These are phyloP conservation scores for Drosophila ficusphila DNA, from an alignment of 1,140 invertebrate genomes.

Conservation along the genomic window DNA sequence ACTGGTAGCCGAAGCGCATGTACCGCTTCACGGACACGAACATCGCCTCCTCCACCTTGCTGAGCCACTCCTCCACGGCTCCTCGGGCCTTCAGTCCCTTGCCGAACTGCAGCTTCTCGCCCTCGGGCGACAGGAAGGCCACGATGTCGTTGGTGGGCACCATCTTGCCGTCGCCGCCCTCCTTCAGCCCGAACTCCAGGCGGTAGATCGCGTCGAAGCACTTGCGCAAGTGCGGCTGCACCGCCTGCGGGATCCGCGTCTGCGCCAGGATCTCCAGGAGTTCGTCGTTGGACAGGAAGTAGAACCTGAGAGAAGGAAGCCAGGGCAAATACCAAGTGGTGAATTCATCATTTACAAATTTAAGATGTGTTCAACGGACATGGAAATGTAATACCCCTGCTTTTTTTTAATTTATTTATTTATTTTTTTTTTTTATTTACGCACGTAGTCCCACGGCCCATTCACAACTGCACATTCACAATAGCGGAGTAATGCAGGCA, in stretches of 20 bases:
- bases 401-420: too few relatives aligned
- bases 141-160: constrained; percentile 91
- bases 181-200: constrained; percentile 89
- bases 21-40: constrained; percentile 89
- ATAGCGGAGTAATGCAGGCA: too few relatives aligned
- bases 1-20: constrained; percentile 88
- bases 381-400: too few relatives aligned
- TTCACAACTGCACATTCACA: too few relatives aligned
- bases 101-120: constrained; percentile 90
- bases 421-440: too few relatives aligned
- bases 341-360: too few relatives aligned
- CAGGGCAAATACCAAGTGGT: too few relatives aligned
- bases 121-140: constrained; percentile 94
- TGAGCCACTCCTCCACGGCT: constrained; percentile 95
- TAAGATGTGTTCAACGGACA: too few relatives aligned
- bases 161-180: constrained; percentile 77
- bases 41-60: constrained; percentile 94
- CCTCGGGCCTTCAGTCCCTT: constrained; percentile 93
- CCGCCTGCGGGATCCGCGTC: constrained; percentile 93
- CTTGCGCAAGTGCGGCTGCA: constrained; percentile 94
- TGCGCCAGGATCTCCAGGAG: constrained; percentile 96
- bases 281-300: constrained; percentile 97
- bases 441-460: too few relatives aligned
- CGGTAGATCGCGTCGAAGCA: constrained; percentile 94
- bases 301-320: constrained; percentile 90